Base-by-base conservation (phyloP, 2,888 invertebrate species). In the Lochmaea crataegi region DNA sequence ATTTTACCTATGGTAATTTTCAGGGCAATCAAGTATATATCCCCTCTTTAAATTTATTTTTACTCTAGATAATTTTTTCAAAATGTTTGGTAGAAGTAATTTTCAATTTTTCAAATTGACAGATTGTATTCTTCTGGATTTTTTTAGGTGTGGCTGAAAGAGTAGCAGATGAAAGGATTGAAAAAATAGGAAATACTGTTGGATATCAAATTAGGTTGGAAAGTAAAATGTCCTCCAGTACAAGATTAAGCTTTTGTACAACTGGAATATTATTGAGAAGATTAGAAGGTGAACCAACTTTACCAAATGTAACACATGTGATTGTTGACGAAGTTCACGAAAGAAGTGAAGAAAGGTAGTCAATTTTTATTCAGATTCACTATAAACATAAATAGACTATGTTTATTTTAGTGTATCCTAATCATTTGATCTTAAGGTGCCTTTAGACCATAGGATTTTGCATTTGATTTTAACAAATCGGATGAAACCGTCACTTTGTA, bases 291-390 rank as follows among this genome's bases (percentile, higher is more conserved):
- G 96, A 96, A 83, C 92, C 93, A 0, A 88, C 92, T 10, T 85
- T 97, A 38, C 89, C 90, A 38, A 91, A 92, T 2, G 93, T 97
- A 0, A 94, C 96, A 0, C 97, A 98, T 83, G 88, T 95, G 9
- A 90, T 95, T 74, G 93, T 95, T 0, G 98, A 98, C 85, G 98
- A 98, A 87, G 95, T 98, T 0, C 98, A 98, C 83, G 97, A 98
- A 85, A 89, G 98, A 68, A 94, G 94, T 38, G 94, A 96, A 81
- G 94, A 96, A 84, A 94, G 91, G 91, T 87, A 89, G 2, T 22
- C 26, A 56, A 14, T 48, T 11, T 12, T 45, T 45, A 45, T 45
- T 14, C 11, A 45, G 45, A 14, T 45, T 38, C 1, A 38, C 1
- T 38, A 38, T 38, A 1, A 38, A 38, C 32, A 38, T 38, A 9